Evolutionary conservation across 2,113 vertebrate species (phyloP).

Genomic region (Emydocephalus ijimae): DNA sequence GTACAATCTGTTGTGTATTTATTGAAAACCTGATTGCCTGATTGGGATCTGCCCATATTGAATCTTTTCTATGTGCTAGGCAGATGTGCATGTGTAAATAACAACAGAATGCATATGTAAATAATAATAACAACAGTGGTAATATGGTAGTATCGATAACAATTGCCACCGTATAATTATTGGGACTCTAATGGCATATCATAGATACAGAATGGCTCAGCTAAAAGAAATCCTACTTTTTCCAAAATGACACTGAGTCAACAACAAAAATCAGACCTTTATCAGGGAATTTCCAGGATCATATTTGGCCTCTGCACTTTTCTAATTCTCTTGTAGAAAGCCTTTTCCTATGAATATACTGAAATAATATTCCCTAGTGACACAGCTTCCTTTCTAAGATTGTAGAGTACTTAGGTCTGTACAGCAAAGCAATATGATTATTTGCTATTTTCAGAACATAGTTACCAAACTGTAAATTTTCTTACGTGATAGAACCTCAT

Average conservation of each 20-base stretch:
- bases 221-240: background rate
- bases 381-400: background rate
- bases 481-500: background rate
- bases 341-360: background rate
- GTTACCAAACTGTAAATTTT: background rate
- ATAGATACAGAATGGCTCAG: background rate
- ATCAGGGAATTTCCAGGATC: background rate
- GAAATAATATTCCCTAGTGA: background rate
- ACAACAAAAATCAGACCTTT: background rate
- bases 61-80: background rate
- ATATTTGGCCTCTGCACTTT: background rate
- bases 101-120: no score
- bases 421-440: conserved; percentile 6
- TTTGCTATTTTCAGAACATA: background rate
- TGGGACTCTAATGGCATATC: no score
- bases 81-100: background rate
- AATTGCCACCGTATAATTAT: background rate
- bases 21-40: background rate
- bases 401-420: background rate
- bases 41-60: no score
- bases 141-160: background rate
- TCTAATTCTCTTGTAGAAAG: background rate
- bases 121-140: background rate
- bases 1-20: background rate
- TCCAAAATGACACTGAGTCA: background rate